Evolutionary conservation across 2,888 invertebrate species (phyloP), one percentile per base, ranked within the genome.

Genomic region (Polia nebulosa): DNA sequence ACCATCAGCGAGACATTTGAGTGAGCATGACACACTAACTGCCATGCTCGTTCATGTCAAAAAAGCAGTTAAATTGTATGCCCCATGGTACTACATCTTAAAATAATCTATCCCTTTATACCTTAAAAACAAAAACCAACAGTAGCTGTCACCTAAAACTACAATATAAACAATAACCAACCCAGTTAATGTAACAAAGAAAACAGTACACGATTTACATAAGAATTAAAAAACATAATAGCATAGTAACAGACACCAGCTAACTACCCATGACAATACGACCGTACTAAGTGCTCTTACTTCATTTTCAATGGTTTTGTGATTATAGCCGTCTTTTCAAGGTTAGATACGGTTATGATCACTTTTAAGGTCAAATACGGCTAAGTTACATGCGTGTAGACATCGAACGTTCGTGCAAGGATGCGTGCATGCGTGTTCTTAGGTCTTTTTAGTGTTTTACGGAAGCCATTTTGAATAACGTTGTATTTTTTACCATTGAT

Each of bases 251-350:
- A 52, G 7, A 32, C 29, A 29, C 27, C 70, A 39, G 3, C 13
- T 63, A 74, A 81, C 74, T 56, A 55, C 20, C 81, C 81, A 70
- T 83, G 71, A 76, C 68, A 72, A 68, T 15, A 52, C 49, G 52
- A 45, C 61, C 25, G n/a, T 36, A 60, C 51, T 59, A 66, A 64
- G 25, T 64, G 49, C 20, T 58, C 52, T 64, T 72, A 72, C 63
- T 57, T 25, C 44, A 61, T 52, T 65, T 41, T 41, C n/a, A n/a
- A 41, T 41, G 47, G 67, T 71, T 65, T 81, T 78, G 74, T 80
- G 51, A 68, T 9, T 27, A 5, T 4, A 27, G 17, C 57, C 27
- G 17, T 17, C 36, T n/a, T 52, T 79, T 67, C 76, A 81, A 82
- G 81, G 82, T 73, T 58, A 49, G 8, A 27, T 49, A 41, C 41